Conservation (phyloP, 92 coral and sea anemone species). For the Zoanthus sansibaricus region DNA sequence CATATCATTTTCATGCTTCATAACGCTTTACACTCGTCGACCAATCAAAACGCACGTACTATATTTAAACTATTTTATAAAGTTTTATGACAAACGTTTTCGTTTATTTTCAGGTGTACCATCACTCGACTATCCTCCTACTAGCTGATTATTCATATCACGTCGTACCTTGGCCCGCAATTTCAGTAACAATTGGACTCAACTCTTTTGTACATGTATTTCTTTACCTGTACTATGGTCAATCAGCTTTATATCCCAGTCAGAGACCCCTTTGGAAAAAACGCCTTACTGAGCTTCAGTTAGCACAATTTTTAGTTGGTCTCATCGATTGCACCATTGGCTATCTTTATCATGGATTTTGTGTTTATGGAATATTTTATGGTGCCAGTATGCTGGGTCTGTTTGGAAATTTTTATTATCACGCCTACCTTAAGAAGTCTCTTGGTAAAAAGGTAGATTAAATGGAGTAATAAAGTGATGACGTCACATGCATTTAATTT, state of each 20-base stretch:
- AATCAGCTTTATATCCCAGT: conserved; percentile 78
- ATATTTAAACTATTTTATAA: too few relatives aligned
- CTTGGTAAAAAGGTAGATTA: conserved; percentile 19
- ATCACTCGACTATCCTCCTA: conserved; percentile 79
- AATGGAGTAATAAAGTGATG: background rate
- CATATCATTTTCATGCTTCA: too few relatives aligned
- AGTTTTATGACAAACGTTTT: background rate
- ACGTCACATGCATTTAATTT: too few relatives aligned
- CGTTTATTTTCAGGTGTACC: conserved; percentile 77
- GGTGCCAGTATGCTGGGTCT: conserved; percentile 77
- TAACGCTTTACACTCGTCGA: too few relatives aligned
- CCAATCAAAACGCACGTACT: too few relatives aligned
- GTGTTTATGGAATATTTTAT: conserved; percentile 78
- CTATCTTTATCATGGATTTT: conserved; percentile 80
- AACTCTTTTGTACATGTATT: conserved; percentile 92
- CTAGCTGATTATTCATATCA: conserved; percentile 76
- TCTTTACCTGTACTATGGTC: conserved; percentile 89
- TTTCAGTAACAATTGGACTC: conserved; percentile 73
- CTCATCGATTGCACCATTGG: conserved; percentile 74
- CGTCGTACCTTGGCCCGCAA: conserved; percentile 76
- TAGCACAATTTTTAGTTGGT: conserved; percentile 83
- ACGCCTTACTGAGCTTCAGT: conserved; percentile 81
- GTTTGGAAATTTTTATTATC: conserved; percentile 87
- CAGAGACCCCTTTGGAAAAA: conserved; percentile 91
- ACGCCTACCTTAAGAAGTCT: conserved; percentile 73